A percentile compares a stretch with the other conserved stretches of the same genome.
Evolutionary conservation across 2,797 vertebrate species (phyloP).

Genomic region (Amblyraja radiata): DNA sequence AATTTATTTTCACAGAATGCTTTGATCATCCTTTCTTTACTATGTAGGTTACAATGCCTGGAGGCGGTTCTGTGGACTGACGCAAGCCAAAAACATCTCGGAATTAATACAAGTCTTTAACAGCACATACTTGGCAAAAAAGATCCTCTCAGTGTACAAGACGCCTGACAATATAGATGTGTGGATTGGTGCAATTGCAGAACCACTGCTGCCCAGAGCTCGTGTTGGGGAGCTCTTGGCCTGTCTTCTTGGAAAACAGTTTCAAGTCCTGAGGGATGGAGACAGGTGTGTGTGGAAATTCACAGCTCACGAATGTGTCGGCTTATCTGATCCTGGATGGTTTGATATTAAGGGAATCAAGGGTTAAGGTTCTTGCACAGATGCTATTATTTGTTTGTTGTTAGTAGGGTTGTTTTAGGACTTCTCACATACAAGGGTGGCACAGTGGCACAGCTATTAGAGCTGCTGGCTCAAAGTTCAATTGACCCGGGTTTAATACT

Average conservation of each 20-base stretch:
- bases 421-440: not conserved
- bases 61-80: slow-evolving; percentile 61
- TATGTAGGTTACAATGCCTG: slow-evolving; percentile 60
- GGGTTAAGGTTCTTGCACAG: not conserved
- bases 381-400: not conserved
- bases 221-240: slow-evolving; percentile 64
- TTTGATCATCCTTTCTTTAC: slow-evolving; percentile 25
- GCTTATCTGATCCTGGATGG: not conserved
- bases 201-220: slow-evolving; percentile 57
- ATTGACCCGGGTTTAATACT: too few species aligned
- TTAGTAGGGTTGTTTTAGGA: not conserved
- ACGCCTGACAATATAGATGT: slow-evolving; percentile 65
- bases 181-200: slow-evolving; percentile 69
- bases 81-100: slow-evolving; percentile 54
- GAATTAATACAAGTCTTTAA: slow-evolving; percentile 57
- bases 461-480: too few species aligned
- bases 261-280: slow-evolving; percentile 58
- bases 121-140: slow-evolving; percentile 56
- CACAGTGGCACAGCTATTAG: too few species aligned
- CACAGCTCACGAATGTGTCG: too few species aligned
- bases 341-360: not conserved
- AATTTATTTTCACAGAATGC: not conserved
- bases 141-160: slow-evolving; percentile 62
- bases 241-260: slow-evolving; percentile 65
- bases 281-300: slow-evolving; percentile 53